A percentile compares a stretch with the other conserved stretches of the same genome.
Evolutionary conservation across 64 coral and sea anemone species (phyloP).

Genomic region (Montipora sp.): DNA sequence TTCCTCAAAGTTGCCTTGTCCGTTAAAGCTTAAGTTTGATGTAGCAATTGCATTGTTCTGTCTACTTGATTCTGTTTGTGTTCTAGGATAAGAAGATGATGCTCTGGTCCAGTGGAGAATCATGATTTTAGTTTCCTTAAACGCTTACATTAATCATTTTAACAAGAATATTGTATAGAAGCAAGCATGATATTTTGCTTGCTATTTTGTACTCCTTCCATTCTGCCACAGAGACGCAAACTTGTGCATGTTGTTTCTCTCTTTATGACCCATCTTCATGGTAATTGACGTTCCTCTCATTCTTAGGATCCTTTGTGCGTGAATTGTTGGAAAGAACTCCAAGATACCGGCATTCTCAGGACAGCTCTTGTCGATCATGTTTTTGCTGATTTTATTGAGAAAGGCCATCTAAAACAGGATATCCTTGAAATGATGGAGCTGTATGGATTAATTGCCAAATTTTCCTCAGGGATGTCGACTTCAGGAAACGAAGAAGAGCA

Average conservation of each 20-base stretch:
- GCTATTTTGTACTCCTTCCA: too few species aligned
- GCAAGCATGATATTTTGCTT: too few species aligned
- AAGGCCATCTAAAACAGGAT: slow-evolving; percentile 53
- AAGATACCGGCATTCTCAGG: slow-evolving; percentile 52
- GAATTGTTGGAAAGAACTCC: slow-evolving; percentile 49
- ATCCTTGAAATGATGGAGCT: slow-evolving; percentile 77
- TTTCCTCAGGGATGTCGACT: background rate
- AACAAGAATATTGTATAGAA: too few species aligned
- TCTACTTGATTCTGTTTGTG: too few species aligned
- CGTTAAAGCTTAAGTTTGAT: too few species aligned
- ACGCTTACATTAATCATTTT: too few species aligned
- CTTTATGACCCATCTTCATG: background rate
- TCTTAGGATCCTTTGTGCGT: slow-evolving; percentile 29
- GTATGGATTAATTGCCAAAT: slow-evolving; percentile 72
- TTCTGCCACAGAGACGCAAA: too few species aligned
- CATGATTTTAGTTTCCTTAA: too few species aligned
- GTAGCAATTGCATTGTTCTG: too few species aligned
- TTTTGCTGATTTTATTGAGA: slow-evolving; percentile 34
- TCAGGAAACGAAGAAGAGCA: background rate
- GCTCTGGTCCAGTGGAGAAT: too few species aligned
- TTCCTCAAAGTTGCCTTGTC: too few species aligned
- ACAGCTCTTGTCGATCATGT: slow-evolving; percentile 64
- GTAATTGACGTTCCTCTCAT: background rate
- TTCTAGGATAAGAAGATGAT: too few species aligned
- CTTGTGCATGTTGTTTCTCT: background rate